A percentile compares a stretch with the other conserved stretches of the same genome.
phyloP scores from a whole-genome alignment of 2,797 vertebrate species.

The Nothura maculosa region DNA sequence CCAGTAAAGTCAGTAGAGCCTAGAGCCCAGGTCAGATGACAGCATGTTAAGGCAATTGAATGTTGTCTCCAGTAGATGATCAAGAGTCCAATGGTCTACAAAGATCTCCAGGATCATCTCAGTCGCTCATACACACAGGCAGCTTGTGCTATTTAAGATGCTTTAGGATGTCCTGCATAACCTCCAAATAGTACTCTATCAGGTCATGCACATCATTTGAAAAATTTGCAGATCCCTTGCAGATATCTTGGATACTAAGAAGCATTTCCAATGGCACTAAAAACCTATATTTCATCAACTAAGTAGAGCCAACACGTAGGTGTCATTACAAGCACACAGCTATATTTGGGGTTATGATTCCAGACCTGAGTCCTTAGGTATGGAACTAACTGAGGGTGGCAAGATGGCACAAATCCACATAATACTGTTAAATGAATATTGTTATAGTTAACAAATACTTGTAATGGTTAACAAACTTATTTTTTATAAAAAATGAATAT shows the following conservation, averaged over 20 bases:
- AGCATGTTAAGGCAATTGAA: background rate
- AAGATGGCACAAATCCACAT: background rate
- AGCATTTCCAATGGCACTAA: background rate
- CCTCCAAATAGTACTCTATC: background rate
- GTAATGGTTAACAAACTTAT: too few relatives aligned
- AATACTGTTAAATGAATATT: background rate
- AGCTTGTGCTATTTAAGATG: background rate
- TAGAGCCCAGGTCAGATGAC: background rate
- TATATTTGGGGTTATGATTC: background rate
- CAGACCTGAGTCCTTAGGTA: background rate
- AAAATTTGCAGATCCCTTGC: fast-evolving
- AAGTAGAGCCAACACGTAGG: background rate
- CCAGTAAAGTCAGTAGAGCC: background rate
- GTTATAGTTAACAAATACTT: too few relatives aligned
- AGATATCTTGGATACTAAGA: background rate
- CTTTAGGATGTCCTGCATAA: background rate
- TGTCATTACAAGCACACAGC: background rate
- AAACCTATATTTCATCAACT: background rate
- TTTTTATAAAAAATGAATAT: too few relatives aligned
- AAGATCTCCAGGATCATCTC: background rate
- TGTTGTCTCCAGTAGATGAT: background rate
- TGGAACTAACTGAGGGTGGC: fast-evolving
- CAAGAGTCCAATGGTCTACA: background rate
- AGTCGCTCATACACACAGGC: fast-evolving
- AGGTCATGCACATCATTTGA: fast-evolving